These are phyloP conservation scores for Brachyistius frenatus DNA, from an alignment of 2,113 vertebrate species.

Conservation along the genomic window DNA sequence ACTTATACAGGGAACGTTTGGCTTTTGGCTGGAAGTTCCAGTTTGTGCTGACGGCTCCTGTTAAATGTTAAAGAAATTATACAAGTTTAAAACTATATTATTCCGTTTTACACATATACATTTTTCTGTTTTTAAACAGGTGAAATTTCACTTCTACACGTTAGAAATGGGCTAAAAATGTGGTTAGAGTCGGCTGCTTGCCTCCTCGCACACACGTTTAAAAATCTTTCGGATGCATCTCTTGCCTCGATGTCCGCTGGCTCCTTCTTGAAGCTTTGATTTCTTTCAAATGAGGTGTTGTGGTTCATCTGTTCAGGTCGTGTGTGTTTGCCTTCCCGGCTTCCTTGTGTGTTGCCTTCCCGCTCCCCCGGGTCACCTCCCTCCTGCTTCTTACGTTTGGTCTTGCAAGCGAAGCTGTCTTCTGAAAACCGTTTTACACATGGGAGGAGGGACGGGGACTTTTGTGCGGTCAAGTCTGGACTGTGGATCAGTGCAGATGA, in stretches of 20 bases:
- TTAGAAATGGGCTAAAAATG: too few relatives aligned
- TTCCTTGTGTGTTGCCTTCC: slow-evolving; percentile 52
- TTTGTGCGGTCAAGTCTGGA: slow-evolving; percentile 66
- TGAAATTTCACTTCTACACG: neutral
- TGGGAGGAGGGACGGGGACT: slow-evolving; percentile 83
- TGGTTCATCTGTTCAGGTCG: neutral
- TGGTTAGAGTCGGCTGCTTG: too few relatives aligned
- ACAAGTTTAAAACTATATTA: neutral
- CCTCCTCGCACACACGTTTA: neutral
- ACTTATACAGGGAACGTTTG: slow-evolving; percentile 1
- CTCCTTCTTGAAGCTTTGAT: slow-evolving; percentile 12
- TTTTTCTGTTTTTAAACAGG: neutral
- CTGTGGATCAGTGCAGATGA: slow-evolving; percentile 12
- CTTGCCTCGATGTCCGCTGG: slow-evolving; percentile 28
- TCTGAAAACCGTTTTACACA: slow-evolving; percentile 48
- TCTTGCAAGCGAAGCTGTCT: neutral
- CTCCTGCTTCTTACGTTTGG: slow-evolving; percentile 69
- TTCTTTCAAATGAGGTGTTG: neutral
- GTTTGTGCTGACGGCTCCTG: slow-evolving; percentile 9
- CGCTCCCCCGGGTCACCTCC: slow-evolving; percentile 78
- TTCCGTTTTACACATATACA: neutral
- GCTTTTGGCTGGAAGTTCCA: neutral
- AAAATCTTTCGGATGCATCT: neutral
- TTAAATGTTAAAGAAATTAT: neutral
- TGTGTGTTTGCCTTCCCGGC: neutral